Base-by-base conservation (phyloP, 1,140 invertebrate species). In the Galendromus occidentalis region DNA sequence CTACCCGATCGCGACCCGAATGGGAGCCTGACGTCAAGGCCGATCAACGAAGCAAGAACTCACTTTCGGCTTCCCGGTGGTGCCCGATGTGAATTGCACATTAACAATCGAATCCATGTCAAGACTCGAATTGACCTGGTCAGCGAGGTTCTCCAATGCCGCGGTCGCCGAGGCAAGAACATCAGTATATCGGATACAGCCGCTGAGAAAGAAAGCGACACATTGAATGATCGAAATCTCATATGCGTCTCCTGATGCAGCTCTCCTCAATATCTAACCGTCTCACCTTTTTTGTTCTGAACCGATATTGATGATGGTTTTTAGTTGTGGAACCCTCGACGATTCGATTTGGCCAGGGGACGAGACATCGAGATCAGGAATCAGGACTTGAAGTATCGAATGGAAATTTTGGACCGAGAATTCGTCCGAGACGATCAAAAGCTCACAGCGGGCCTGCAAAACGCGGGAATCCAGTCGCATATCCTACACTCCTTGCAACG, bases 1-100 rank as follows among this genome's bases (percentile, higher is more conserved):
- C n/a, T n/a, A n/a, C n/a, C n/a, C n/a, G n/a, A n/a, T n/a, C n/a
- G n/a, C n/a, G n/a, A n/a, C n/a, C n/a, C n/a, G n/a, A n/a, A n/a
- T n/a, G n/a, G 33, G 9, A 39, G 33, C 33, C 9, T 39, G 33
- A 6, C 33, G 4, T 4, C 4, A 39, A 39, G 33, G 9, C 33
- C 4, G 33, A 39, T 6, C 9, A 4, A 39, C 33, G 9, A 9
- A 6, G 9, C 9, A 9, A 6, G 4, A 6, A 39, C 33, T 7
- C 17, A 65, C 66, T 77, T 98, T 98, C 1, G 93, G 88, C 39
- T 79, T 79, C 0, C 91, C 91, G 51, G 86, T 91, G 4, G 88
- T 89, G 18, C 85, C 85, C 82, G 84, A 70, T 7, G 68, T 67
- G 64, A 69, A 67, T 45, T 67, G 65, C 12, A 66, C 64, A 67